phyloP scores from a whole-genome alignment of 2,888 invertebrate genomes.

The Criorhina ranunculi region DNA sequence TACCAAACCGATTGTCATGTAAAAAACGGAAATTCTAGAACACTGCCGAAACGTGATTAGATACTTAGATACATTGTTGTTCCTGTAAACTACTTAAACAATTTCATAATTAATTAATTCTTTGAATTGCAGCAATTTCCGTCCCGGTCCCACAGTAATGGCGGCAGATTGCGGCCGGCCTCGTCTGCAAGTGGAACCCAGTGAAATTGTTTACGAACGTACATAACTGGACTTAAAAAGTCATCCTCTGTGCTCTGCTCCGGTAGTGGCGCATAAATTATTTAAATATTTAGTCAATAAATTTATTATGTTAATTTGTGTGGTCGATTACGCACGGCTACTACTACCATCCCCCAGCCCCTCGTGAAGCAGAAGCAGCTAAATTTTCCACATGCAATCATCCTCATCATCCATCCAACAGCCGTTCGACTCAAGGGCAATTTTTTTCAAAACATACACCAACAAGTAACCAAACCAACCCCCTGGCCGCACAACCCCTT shows the following conservation, averaged over 20 bases:
- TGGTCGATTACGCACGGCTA: not conserved
- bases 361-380: too few species aligned
- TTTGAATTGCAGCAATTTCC: conserved; percentile 29
- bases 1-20: conserved; percentile 69
- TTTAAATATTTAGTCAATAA: conserved; percentile 12
- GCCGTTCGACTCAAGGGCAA: conserved; percentile 50
- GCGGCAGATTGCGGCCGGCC: conserved; percentile 1
- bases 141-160: not conserved
- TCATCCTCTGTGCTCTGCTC: not conserved
- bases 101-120: conserved; percentile 14
- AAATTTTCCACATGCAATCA: not conserved
- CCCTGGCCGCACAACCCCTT: conserved; percentile 13
- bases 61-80: conserved; percentile 12
- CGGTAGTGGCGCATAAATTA: not conserved
- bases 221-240: not conserved
- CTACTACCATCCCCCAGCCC: too few species aligned
- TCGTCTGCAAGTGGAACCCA: not conserved
- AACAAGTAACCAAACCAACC: conserved; percentile 11
- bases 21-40: conserved; percentile 69
- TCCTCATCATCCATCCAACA: too few species aligned
- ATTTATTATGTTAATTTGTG: not conserved
- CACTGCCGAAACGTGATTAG: conserved; percentile 55
- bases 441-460: not conserved
- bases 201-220: conserved; percentile 6
- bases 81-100: conserved; percentile 7